Base-by-base conservation (phyloP, 2,888 invertebrate genomes). In the Caenorhabditis japonica region DNA sequence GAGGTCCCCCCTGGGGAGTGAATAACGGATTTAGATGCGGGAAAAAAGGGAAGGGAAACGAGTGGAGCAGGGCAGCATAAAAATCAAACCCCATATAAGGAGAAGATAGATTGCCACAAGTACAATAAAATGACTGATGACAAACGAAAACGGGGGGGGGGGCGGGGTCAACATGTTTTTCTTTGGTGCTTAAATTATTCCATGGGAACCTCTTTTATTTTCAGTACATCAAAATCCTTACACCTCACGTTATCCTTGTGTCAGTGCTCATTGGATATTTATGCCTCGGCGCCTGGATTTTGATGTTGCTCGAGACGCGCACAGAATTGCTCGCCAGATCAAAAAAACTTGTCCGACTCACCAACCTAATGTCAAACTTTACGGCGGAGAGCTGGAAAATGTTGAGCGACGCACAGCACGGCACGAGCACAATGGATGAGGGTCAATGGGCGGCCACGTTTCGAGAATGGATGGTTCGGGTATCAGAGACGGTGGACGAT, bases 221-320 rank as follows among this genome's bases (percentile, higher is more conserved):
- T 69, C 80, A 86, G 86, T 84, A 85, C 60, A 81, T 87, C 72
- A 87, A 87, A 82, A 87, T 86, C 47, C 79, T 87, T n/a, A 78
- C 83, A 33, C 87, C 87, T 38, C 87, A 87, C 64, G 79, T 87
- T 36, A 83, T 87, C 21, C 74, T 87, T 56, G 85, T 87, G 58
- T 69, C 80, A n/a, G 84, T 87, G 39, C 75, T 87, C 19, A 84
- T 87, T 33, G 85, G 84, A 27, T 87, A 87, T 55, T 51, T 87
- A 13, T 87, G 86, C 51, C 44, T 87, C 41, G 87, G 87, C 19
- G 86, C 86, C 4, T 82, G 83, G 82, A 87, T 87, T 38, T 73
- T 87, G 13, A 86, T 85, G 83, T 36, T 79, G n/a, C 70, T 87
- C 38, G 87, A 87, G 66, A 87, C 85, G 13, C 74, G 80, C 47